These are phyloP conservation scores for Pocillopora damicornis DNA, from an alignment of 64 coral and sea anemone genomes.

Conservation along the genomic window DNA sequence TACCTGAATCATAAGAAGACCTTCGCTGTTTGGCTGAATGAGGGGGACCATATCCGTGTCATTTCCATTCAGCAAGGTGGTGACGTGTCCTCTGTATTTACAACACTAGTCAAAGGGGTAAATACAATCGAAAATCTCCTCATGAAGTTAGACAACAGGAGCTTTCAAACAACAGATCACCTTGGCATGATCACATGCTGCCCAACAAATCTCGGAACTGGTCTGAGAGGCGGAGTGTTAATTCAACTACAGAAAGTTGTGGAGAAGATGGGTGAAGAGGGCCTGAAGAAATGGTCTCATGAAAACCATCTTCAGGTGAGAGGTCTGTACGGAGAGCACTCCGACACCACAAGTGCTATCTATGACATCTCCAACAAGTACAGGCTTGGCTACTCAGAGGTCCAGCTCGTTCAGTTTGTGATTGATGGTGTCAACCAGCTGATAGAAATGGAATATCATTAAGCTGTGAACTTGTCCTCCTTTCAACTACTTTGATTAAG, in stretches of 20 bases:
- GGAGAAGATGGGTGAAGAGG: constrained; percentile 45
- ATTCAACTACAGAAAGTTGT: constrained; percentile 59
- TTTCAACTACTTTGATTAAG: too few relatives aligned
- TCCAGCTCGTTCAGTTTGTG: constrained; percentile 54
- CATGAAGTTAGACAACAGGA: not conserved
- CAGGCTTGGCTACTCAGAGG: constrained; percentile 55
- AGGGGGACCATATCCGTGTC: constrained; percentile 75
- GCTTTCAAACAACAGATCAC: constrained; percentile 32
- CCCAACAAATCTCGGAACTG: constrained; percentile 72
- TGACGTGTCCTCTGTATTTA: constrained; percentile 60
- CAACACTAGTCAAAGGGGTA: constrained; percentile 39
- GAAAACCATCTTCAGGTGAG: constrained; percentile 43
- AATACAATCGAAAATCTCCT: constrained; percentile 49
- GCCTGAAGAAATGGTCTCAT: constrained; percentile 25
- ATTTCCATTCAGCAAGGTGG: constrained; percentile 75
- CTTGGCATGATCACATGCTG: constrained; percentile 74
- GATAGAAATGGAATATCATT: constrained; percentile 49
- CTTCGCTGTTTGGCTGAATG: constrained; percentile 73
- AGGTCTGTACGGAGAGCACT: constrained; percentile 71
- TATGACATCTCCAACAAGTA: constrained; percentile 64
- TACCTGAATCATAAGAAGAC: constrained; percentile 55
- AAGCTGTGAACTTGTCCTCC: too few relatives aligned
- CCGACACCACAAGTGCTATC: constrained; percentile 49
- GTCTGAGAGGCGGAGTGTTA: constrained; percentile 57
- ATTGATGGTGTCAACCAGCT: constrained; percentile 69